Evolutionary conservation across 2,797 vertebrate species (phyloP).

Genomic region (Podarcis lilfordi): DNA sequence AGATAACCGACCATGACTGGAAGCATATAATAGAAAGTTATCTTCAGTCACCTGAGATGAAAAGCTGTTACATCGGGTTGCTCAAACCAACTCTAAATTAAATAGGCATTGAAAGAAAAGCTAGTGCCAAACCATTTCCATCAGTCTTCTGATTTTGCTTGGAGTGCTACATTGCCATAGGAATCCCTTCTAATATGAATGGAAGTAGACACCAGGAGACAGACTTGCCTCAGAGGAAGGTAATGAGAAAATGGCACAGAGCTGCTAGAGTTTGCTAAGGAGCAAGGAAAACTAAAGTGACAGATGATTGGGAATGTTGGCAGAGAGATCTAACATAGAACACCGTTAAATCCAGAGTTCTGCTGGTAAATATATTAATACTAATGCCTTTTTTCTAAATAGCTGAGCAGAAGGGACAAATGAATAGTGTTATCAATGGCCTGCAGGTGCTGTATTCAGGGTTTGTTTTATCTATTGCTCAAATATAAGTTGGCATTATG

Average conservation of each 20-base stretch:
- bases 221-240: not conserved
- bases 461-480: not conserved
- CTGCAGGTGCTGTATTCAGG: not conserved
- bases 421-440: not conserved
- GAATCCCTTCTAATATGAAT: not conserved
- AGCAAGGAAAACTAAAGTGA: not conserved
- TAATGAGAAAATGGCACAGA: not conserved
- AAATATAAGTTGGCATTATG: not conserved
- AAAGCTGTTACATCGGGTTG: not conserved
- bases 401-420: not conserved
- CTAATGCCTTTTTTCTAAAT: not conserved
- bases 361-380: not conserved
- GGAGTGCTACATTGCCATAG: too few relatives aligned
- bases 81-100: not conserved
- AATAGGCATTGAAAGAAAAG: not conserved
- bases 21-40: not conserved
- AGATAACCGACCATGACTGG: not conserved
- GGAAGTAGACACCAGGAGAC: not conserved
- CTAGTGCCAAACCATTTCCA: not conserved
- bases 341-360: not conserved
- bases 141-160: not conserved
- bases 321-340: not conserved
- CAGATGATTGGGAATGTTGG: not conserved
- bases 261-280: not conserved
- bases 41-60: not conserved